Evolutionary conservation across 2,113 vertebrate species (phyloP).

Genomic region (Phodopus roborovskii): DNA sequence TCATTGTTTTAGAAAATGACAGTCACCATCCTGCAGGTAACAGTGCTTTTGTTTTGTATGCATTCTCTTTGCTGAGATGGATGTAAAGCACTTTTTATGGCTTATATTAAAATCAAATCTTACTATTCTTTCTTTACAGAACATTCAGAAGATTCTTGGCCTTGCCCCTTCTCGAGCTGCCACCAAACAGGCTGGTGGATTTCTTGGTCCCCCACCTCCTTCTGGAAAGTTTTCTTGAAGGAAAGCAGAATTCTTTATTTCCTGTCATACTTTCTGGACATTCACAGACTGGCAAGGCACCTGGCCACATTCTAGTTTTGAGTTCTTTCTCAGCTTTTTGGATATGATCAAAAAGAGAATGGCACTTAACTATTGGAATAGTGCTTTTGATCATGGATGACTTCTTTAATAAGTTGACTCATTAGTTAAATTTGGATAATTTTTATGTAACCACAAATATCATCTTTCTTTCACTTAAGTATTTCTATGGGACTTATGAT

Average conservation of each 20-base stretch:
- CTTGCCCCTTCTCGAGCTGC: slow-evolving; percentile 98
- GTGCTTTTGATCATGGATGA: background rate
- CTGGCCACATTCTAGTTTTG: background rate
- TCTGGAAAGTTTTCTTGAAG: slow-evolving; percentile 94
- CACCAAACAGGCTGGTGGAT: slow-evolving; percentile 98
- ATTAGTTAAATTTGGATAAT: background rate
- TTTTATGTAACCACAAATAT: background rate
- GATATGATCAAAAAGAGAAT: background rate
- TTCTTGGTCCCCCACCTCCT: slow-evolving; percentile 97
- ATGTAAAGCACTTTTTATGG: background rate
- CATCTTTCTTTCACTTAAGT: background rate
- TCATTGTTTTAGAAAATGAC: background rate
- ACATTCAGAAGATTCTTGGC: slow-evolving; percentile 99
- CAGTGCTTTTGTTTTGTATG: background rate
- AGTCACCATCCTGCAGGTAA: background rate
- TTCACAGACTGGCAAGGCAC: background rate
- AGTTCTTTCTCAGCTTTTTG: background rate
- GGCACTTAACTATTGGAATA: background rate
- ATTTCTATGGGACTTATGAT: background rate
- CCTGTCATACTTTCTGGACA: background rate
- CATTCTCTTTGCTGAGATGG: background rate
- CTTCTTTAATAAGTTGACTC: background rate
- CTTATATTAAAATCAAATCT: background rate
- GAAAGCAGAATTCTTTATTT: background rate
- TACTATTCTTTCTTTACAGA: slow-evolving; percentile 86